Evolutionary conservation across 2,797 vertebrate genomes (phyloP), one percentile per base, ranked within the genome.

Genomic region (Spinus olivaceus): DNA sequence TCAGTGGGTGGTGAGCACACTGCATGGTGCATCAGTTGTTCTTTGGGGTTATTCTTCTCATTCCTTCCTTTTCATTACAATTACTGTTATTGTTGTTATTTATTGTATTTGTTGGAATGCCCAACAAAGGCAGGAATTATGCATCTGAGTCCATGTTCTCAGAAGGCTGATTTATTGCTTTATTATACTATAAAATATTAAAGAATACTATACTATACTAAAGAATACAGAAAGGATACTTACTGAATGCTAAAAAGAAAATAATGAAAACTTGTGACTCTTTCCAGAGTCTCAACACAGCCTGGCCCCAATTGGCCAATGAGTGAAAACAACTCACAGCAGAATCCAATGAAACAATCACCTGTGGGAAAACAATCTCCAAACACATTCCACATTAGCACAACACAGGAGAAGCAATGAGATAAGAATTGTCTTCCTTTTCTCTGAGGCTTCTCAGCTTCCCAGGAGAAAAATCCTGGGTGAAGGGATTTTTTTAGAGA

Each of bases 71-170:
- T 41, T 35, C 51, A 42, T 25, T 28, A 27, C 4, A 7, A 10
- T 57, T 14, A 4, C 23, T 30, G 4, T 42, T 51, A 1, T 8
- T 61, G 1, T 25, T 44, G 1, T 35, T 67, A 1, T 8, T 41
- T 15, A 54, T 23, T 54, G 53, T 54, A 54, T 54, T 54, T 33
- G 53, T 14, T 54, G 53, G 32, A 9, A 54, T 33, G 53, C 14
- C 14, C 32, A 10, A 37, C 35, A 37, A 54, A 54, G 32, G 4
- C 53, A 54, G 53, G 13, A 30, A 54, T 54, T 13, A 15, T 54
- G 32, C 13, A n/a, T n/a, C 53, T 54, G 53, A n/a, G 6, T 54
- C 53, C 32, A 54, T n/a, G 32, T n/a, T 54, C 32, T n/a, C 53
- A n/a, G 53, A n/a, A 10, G 14, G 53, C 21, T 54, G 4, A 54